Base-by-base conservation (phyloP, 1,140 invertebrate species). In the Drosophila chauvacae region DNA sequence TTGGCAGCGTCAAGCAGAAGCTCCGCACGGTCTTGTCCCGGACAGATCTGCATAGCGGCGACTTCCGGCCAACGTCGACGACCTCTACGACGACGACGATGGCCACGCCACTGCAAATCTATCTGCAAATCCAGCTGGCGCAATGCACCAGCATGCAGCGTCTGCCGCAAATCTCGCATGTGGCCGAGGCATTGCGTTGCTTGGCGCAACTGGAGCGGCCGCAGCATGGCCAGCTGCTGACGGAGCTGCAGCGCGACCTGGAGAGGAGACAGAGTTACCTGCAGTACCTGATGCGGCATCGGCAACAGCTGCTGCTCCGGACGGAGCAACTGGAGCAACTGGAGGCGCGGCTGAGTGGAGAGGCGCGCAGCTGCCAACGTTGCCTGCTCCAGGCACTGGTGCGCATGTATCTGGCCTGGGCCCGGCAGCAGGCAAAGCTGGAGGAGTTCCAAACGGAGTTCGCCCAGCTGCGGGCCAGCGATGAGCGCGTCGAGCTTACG, bases 1-100 rank as follows among this genome's bases (percentile, higher is more conserved):
- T 98, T 90, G 93, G 95, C 56, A 97, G 97, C 93, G 97, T 98
- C 37, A 99, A 99, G 93, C 95, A 97, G 71, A 99, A 99, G 92
- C 93, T 99, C 41, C 94, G 98, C 44, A 94, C 97, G 65, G 98
- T 99, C 33, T 94, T 99, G 6, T 98, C 97, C 71, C 97, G 96
- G 62, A 95, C 96, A 7, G 96, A 97, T 90, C 92, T 97, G 63
- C 95, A 95, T 51, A 91, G 92, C 44, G 91, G 88, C 1, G 92
- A 93, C 69, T 92, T 93, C 41, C 62, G 92, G 7, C 92, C 92
- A 57, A 92, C 91, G 0, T 91, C 84, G 7, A 35, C 42, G 75
- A 68, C 74, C 77, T 5, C 50, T 26, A 42, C 71, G 77, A 72
- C 77, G 66, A 9, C 66, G 23, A 20, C 66, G 80, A 92, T 33